Conservation (phyloP, 2,113 vertebrate genomes). For the Pygoscelis antarcticus region DNA sequence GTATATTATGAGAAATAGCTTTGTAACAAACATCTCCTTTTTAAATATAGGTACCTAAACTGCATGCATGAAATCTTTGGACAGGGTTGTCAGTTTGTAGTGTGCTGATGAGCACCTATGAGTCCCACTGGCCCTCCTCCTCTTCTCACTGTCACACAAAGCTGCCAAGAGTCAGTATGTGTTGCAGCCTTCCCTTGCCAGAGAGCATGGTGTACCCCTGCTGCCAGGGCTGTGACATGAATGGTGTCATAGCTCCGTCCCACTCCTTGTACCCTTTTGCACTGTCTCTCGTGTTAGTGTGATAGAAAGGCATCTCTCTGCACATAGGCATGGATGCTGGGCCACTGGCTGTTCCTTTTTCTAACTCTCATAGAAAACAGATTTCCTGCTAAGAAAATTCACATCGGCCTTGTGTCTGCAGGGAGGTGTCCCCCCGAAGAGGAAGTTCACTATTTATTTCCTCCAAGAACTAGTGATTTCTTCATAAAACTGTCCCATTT, state of each 20-base stretch:
- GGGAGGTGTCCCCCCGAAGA: neutral
- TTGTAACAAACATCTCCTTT: neutral
- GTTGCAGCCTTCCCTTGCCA: neutral
- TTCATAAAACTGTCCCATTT: neutral
- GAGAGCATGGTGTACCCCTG: neutral
- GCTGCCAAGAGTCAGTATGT: neutral
- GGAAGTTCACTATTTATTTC: neutral
- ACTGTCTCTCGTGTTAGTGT: neutral
- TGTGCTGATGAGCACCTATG: neutral
- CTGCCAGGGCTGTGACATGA: neutral
- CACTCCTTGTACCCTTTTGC: neutral
- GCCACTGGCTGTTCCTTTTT: neutral
- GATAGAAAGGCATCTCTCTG: neutral
- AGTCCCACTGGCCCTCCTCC: neutral
- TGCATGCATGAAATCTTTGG: neutral
- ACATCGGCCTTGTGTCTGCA: accelerated
- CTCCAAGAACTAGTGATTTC: neutral
- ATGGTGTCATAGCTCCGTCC: neutral
- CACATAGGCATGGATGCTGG: neutral
- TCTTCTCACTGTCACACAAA: neutral
- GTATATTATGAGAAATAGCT: neutral
- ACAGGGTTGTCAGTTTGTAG: neutral
- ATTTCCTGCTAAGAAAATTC: neutral
- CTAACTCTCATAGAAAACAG: neutral
- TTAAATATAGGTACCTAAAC: neutral